These are phyloP conservation scores for Squalus acanthias DNA, from an alignment of 2,797 vertebrate genomes.

Conservation along the genomic window DNA sequence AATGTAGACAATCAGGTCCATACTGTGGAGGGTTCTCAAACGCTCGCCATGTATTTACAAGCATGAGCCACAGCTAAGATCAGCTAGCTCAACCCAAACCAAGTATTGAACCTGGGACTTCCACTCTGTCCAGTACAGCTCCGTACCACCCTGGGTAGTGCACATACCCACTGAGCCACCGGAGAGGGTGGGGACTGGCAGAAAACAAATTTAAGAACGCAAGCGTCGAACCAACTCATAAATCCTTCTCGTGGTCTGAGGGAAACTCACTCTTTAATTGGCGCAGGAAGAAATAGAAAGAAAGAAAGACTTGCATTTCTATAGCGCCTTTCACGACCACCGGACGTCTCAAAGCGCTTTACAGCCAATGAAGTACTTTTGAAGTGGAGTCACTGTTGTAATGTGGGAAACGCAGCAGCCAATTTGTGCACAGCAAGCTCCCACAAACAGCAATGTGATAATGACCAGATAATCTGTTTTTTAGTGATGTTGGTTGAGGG, in stretches of 20 bases:
- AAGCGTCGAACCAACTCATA: not conserved
- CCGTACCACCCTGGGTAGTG: not conserved
- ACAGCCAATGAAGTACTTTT: not conserved
- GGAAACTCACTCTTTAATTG: conserved; percentile 19
- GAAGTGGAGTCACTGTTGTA: too few species aligned
- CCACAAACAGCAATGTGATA: too few species aligned
- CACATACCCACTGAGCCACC: not conserved
- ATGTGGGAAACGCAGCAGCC: too few species aligned
- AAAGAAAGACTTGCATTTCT: too few species aligned
- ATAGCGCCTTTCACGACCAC: too few species aligned
- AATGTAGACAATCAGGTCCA: not conserved
- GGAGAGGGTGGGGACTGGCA: not conserved
- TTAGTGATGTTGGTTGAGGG: too few species aligned
- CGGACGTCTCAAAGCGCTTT: too few species aligned
- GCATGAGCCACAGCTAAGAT: not conserved
- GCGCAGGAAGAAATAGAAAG: not conserved
- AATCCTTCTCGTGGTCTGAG: not conserved
- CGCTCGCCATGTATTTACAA: not conserved
- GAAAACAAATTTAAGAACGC: not conserved
- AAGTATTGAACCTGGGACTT: too few species aligned
- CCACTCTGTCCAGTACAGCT: not conserved
- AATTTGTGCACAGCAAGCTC: too few species aligned
- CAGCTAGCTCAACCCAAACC: not conserved
- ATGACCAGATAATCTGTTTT: too few species aligned
- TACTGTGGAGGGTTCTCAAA: not conserved